Evolutionary conservation across 1,140 invertebrate genomes (phyloP), one percentile per base, ranked within the genome.

Genomic region (Drosophila virilis): DNA sequence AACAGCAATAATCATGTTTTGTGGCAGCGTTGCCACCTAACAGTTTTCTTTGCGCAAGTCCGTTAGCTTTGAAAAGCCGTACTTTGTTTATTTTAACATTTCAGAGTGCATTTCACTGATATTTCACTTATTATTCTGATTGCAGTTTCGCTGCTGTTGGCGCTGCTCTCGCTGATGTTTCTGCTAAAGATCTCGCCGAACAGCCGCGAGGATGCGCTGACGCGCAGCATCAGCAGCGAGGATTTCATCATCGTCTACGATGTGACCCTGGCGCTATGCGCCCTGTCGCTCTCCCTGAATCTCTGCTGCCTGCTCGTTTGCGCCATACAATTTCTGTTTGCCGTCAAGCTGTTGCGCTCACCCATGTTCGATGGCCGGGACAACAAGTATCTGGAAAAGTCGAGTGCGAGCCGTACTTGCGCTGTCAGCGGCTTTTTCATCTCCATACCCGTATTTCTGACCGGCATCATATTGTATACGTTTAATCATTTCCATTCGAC

Each of bases 301-400:
- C 94, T 98, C 13, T 98, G 97, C 93, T 98, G 97, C 91, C 94
- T 98, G 42, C 94, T 98, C 69, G 97, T 98, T 64, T 98, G 97
- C 94, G 96, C 97, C 70, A 97, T 98, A 82, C 97, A 98, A 93
- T 98, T 98, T 93, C 94, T 98, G 78, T 98, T 98, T 92, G 96
- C 97, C 28, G 96, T 98, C 61, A 98, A 98, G 93, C 94, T 98
- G 82, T 95, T 97, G 71, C 96, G 97, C 80, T 96, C 96, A 35
- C 95, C 94, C 12, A 94, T 89, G 92, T 95, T 93, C 90, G 95
- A 92, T 92, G 94, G 92, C 0, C 77, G 97, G 88, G 96, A 97
- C 62, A 96, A 96, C 92, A 97, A 97, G 93, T 98, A 97, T 93
- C 94, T 98, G 92, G 96, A 97, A 92, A 97, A 97, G 93, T 98